Conservation (phyloP, 2,888 invertebrate genomes). For the Augochlorella aurata region DNA sequence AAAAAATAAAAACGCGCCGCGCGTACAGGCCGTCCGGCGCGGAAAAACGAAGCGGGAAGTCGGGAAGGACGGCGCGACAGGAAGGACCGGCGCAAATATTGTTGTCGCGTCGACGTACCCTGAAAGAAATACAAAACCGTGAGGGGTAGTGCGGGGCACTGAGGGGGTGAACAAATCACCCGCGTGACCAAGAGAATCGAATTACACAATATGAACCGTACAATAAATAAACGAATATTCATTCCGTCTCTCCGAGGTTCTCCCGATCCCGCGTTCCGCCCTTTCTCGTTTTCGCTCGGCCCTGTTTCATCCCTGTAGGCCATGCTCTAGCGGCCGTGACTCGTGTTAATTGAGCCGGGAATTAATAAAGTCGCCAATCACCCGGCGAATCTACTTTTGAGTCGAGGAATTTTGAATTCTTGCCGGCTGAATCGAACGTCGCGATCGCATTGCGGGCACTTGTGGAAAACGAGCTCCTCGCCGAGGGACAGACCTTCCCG, state of each 20-base stretch:
- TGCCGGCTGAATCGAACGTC: neutral
- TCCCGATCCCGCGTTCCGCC: neutral
- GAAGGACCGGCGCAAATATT: slow-evolving; percentile 38
- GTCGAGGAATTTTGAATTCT: neutral
- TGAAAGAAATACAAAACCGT: slow-evolving; percentile 33
- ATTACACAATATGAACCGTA: slow-evolving; percentile 69
- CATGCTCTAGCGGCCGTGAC: neutral
- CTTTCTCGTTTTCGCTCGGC: neutral
- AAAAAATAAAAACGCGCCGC: neutral
- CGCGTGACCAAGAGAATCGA: slow-evolving; percentile 58
- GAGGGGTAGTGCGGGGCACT: neutral
- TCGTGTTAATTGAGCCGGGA: slow-evolving; percentile 4
- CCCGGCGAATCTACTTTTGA: neutral
- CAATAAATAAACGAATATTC: slow-evolving; percentile 70
- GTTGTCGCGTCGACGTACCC: slow-evolving; percentile 30
- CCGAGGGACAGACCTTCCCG: neutral
- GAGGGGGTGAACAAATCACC: slow-evolving; percentile 29
- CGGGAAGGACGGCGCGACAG: neutral
- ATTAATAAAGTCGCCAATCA: slow-evolving; percentile 4
- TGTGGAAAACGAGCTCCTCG: neutral
- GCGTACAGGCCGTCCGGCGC: neutral
- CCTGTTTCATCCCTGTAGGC: neutral
- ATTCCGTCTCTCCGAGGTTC: slow-evolving; percentile 33
- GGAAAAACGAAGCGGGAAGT: neutral
- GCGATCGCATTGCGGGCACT: neutral